phyloP scores from a whole-genome alignment of 2,113 vertebrate genomes.

The Baryphthengus martii region DNA sequence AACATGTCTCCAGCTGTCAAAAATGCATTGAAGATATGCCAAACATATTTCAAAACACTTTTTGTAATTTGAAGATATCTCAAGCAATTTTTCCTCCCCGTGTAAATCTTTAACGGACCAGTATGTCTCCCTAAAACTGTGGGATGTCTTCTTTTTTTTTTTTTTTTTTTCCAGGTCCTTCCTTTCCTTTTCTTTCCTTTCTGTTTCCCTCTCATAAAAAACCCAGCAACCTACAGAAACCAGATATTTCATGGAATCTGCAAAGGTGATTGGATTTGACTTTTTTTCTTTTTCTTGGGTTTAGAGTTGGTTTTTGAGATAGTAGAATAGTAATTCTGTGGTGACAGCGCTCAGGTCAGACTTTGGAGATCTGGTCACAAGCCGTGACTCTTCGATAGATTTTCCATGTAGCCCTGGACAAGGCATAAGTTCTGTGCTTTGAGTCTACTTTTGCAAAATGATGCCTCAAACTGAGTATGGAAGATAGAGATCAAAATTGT shows the following conservation, averaged over 20 bases:
- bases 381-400: neutral
- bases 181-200: neutral
- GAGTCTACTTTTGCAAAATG: neutral
- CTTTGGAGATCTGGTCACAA: neutral
- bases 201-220: neutral
- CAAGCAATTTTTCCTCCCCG: constrained; percentile 44
- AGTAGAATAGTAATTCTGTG: neutral
- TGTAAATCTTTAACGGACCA: constrained; percentile 55
- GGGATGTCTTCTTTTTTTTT: neutral
- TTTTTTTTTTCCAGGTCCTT: neutral
- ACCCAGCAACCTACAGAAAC: neutral
- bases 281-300: neutral
- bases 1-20: constrained; percentile 60
- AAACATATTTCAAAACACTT: constrained; percentile 68
- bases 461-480: neutral
- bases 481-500: neutral
- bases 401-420: neutral
- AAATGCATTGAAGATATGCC: constrained; percentile 62
- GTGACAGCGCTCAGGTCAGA: neutral
- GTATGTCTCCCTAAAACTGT: constrained; percentile 34
- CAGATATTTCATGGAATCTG: neutral
- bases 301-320: neutral
- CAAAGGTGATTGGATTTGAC: neutral
- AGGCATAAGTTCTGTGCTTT: neutral
- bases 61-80: constrained; percentile 54